phyloP scores from a whole-genome alignment of 1,140 invertebrate species.

The Phortica variegata region DNA sequence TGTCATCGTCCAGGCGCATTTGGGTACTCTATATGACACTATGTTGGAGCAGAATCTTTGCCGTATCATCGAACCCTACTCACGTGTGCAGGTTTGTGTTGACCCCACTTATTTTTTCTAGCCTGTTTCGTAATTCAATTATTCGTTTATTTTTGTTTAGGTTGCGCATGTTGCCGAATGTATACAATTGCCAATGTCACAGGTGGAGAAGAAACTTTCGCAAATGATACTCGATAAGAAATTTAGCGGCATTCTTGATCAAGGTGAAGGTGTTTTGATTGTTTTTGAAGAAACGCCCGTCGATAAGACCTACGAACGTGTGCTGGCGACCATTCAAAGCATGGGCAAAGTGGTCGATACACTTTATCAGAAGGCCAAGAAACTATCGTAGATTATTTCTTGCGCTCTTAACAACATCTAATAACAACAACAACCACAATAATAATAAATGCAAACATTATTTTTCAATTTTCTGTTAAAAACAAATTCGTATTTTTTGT shows the following conservation, averaged over 20 bases:
- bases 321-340: constrained; percentile 94
- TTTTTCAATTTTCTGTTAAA: no score
- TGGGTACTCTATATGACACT: constrained; percentile 95
- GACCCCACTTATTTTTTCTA: neutral
- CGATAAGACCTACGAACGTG: constrained; percentile 96
- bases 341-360: constrained; percentile 99
- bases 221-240: constrained; percentile 99
- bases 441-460: neutral
- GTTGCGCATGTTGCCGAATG: constrained; percentile 79
- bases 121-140: neutral
- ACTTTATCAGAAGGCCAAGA: constrained; percentile 97
- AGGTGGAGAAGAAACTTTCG: constrained; percentile 97
- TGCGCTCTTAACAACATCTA: neutral
- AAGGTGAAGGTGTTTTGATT: constrained; percentile 94
- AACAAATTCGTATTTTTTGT: no score
- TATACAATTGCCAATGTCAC: constrained; percentile 84
- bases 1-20: constrained; percentile 93
- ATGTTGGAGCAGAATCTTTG: constrained; percentile 99
- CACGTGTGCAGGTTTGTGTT: constrained; percentile 83
- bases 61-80: constrained; percentile 98
- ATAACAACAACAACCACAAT: neutral
- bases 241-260: constrained; percentile 94
- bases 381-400: constrained; percentile 78
- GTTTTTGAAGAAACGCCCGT: constrained; percentile 94
- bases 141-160: constrained; percentile 56